Base-by-base conservation (phyloP, 2,888 invertebrate genomes). In the Lasius platythorax region DNA sequence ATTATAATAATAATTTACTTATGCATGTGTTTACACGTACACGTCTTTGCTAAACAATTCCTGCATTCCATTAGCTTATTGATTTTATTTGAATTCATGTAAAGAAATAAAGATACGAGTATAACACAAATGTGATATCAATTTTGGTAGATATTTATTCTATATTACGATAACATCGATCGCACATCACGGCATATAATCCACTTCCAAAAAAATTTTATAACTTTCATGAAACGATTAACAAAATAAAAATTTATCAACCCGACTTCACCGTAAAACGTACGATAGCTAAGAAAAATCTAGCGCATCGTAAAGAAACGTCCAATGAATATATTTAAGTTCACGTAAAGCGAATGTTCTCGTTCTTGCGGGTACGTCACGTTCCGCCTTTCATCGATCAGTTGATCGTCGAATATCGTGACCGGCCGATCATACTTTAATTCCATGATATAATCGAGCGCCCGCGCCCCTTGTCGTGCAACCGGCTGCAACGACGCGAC, bases 371-470 rank as follows among this genome's bases (percentile, higher is more conserved):
- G 2, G 87, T 58, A 81, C 63, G 86, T 83, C 83, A 84, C 82
- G 89, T 85, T 85, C 78, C 85, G 72, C 75, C 79, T 82, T 87
- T 82, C 88, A 90, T 90, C 90, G 90, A 90, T 90, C 90, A 84
- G 87, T 87, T 89, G 87, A 91, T 91, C 90, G 90, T 86, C 83
- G 88, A 87, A 90, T 91, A 91, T 92, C 91, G 91, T 92, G 91
- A 91, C 91, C 87, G 63, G 82, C 89, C 91, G 90, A 91, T 91
- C 91, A 86, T 89, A 88, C 86, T 88, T 88, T 91, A 91, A 91
- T 90, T 87, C 87, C 74, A 85, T 86, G 89, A 91, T 90, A 89
- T 90, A 91, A 91, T 91, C 91, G 89, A 91, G 88, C 88, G 84
- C 30, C 73, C 68, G 73, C 83, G 30, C 87, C 86, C 86, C 78